Conservation (phyloP, 2,797 vertebrate species). For the Syngnathus acus region DNA sequence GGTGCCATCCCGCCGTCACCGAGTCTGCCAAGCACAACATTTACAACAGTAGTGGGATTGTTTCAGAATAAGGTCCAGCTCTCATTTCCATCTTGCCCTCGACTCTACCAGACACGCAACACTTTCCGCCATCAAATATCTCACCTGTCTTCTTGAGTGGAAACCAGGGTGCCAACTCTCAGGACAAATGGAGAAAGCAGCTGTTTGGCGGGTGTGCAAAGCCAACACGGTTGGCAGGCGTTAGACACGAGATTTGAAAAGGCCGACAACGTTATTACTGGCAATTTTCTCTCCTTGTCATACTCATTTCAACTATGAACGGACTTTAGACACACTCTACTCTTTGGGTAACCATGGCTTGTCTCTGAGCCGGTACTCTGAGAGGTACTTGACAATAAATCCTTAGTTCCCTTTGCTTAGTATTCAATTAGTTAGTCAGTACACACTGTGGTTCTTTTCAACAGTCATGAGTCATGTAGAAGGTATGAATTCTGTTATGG, state of each 20-base stretch:
- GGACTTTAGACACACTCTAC: constrained; percentile 8
- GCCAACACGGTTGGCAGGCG: constrained; percentile 24
- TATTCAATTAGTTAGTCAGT: background rate
- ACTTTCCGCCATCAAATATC: constrained; percentile 24
- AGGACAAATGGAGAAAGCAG: constrained; percentile 17
- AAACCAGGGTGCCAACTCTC: constrained; percentile 21
- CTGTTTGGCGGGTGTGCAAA: constrained; percentile 12
- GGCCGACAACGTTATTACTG: constrained; percentile 32
- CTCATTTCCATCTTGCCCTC: constrained; percentile 40
- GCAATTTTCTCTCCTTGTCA: constrained; percentile 17
- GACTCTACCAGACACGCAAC: constrained; percentile 25
- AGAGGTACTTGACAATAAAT: background rate
- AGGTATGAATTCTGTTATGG: background rate
- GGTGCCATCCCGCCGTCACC: constrained; percentile 45
- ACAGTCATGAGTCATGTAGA: background rate
- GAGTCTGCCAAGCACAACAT: constrained; percentile 64
- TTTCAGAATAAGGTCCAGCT: constrained; percentile 36
- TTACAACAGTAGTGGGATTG: constrained; percentile 64
- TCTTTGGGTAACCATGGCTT: background rate
- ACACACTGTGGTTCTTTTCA: background rate
- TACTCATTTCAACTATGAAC: constrained; percentile 10
- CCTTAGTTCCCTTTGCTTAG: no score
- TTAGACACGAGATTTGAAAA: constrained; percentile 25
- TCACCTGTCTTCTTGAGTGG: constrained; percentile 44
- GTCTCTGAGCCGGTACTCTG: background rate